These are phyloP conservation scores for Gonioctena quinquepunctata DNA, from an alignment of 1,140 invertebrate species.

Conservation along the genomic window DNA sequence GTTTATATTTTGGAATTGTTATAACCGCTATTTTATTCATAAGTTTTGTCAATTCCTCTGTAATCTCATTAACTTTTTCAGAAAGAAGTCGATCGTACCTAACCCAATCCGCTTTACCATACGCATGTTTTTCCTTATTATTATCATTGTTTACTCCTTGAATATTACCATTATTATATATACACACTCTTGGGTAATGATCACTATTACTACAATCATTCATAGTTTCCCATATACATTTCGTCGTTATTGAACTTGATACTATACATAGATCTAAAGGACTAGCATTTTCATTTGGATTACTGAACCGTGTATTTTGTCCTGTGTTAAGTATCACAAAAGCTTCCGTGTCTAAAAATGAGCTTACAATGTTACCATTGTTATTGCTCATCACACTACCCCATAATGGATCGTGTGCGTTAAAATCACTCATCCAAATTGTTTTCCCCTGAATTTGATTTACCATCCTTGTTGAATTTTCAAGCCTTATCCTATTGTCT, in stretches of 20 bases:
- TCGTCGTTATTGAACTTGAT: background rate
- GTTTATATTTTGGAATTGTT: background rate
- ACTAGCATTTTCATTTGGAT: background rate
- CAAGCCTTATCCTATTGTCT: background rate
- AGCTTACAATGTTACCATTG: background rate
- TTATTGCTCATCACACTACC: background rate
- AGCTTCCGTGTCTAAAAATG: background rate
- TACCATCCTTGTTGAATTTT: background rate
- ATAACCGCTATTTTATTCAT: background rate
- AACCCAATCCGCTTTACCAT: background rate
- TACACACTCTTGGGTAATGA: background rate
- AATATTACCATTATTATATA: background rate
- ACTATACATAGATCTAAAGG: background rate
- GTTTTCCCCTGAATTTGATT: background rate
- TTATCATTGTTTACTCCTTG: no score
- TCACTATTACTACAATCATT: background rate
- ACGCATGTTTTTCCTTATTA: background rate
- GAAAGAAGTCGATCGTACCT: background rate
- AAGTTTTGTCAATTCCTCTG: background rate
- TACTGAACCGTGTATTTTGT: background rate
- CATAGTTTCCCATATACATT: background rate
- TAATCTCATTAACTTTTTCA: background rate
- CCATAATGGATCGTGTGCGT: slow-evolving; percentile 15
- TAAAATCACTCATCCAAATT: slow-evolving; percentile 11
- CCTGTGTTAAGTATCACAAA: background rate